These are phyloP conservation scores for Tachina lurida DNA, from an alignment of 2,888 invertebrate genomes.

Conservation along the genomic window DNA sequence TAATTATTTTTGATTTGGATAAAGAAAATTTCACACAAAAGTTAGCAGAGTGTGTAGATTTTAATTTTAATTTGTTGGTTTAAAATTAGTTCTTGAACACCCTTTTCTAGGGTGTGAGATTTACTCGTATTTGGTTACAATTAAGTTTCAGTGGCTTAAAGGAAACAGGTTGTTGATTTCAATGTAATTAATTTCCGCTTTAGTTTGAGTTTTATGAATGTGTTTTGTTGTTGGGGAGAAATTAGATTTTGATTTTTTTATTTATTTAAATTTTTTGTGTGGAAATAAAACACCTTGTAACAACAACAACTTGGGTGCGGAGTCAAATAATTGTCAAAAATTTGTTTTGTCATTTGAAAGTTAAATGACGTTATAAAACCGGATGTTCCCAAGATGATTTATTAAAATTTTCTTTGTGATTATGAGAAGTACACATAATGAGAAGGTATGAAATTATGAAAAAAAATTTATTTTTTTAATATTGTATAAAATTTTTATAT, in stretches of 20 bases:
- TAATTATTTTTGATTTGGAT: slow-evolving; percentile 30
- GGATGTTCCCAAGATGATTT: slow-evolving; percentile 52
- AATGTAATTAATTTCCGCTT: slow-evolving; percentile 42
- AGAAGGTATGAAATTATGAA: not conserved
- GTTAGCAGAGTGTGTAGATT: slow-evolving; percentile 14
- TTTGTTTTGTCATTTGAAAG: slow-evolving; percentile 23
- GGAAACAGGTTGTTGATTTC: slow-evolving; percentile 46
- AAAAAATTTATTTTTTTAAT: not conserved
- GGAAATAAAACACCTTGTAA: slow-evolving; percentile 20
- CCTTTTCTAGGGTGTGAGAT: slow-evolving; percentile 4
- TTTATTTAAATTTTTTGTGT: not conserved
- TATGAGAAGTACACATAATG: not conserved
- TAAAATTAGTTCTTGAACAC: not conserved
- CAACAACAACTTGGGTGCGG: not conserved
- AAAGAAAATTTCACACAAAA: slow-evolving; percentile 30
- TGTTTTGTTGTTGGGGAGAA: slow-evolving; percentile 4
- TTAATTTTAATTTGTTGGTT: not conserved
- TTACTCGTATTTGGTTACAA: not conserved
- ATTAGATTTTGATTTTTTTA: slow-evolving; percentile 36
- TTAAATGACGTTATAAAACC: slow-evolving; percentile 4
- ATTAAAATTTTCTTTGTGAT: slow-evolving; percentile 15
- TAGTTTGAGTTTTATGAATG: slow-evolving; percentile 10
- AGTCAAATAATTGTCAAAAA: slow-evolving; percentile 25
- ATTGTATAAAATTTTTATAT: no score
- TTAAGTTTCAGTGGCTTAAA: not conserved